Base-by-base conservation (phyloP, 53 echinoderm and acorn worm genomes). In the Holothuria leucospilota region DNA sequence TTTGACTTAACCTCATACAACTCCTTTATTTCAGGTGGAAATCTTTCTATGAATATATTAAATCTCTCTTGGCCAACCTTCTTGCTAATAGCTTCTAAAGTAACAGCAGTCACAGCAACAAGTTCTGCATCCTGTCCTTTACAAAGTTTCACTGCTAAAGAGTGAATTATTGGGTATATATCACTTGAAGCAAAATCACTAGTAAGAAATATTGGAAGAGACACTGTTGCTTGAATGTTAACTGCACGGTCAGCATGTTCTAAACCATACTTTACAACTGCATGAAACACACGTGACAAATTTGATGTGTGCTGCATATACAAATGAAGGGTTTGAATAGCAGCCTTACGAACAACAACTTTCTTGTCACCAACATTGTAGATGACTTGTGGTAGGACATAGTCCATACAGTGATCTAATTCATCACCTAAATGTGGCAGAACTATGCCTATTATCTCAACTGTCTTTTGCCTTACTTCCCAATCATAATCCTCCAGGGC, bases 301-400 rank as follows among this genome's bases (percentile, higher is more conserved):
- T 98, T 90, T 29, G 87, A 74, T 20, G 99, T 95, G 71, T 99
- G 87, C 61, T 93, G 93, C 95, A 99, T 95, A 83, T 99, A 92
- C 78, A 93, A 77, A 85, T 95, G 95, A 42, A 99, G 51, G 1
- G 95, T 95, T 53, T 99, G 99, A 82, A 92, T 92, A 63, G 94
- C 94, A 24, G 95, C 88, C 75, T 99, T 99, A 39, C 99, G 84
- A 26, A 95, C 72, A 39, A 91, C 87, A 52, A 90, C 95, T 82
- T 88, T 90, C 25, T 68, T 77, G 51, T 99, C 95, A 56, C 99
- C 94, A 51, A 98, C 70, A 89, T 90, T 99, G 86, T 84, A 81
- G 13, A 99, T 91, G 18, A 99, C 84, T 77, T 95, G 87, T 56
- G 92, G 90, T 40, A 99, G 80, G 64, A 99, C 86, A 52, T 90